Evolutionary conservation across 2,888 invertebrate species (phyloP).

Genomic region (Aporophyla nigra): DNA sequence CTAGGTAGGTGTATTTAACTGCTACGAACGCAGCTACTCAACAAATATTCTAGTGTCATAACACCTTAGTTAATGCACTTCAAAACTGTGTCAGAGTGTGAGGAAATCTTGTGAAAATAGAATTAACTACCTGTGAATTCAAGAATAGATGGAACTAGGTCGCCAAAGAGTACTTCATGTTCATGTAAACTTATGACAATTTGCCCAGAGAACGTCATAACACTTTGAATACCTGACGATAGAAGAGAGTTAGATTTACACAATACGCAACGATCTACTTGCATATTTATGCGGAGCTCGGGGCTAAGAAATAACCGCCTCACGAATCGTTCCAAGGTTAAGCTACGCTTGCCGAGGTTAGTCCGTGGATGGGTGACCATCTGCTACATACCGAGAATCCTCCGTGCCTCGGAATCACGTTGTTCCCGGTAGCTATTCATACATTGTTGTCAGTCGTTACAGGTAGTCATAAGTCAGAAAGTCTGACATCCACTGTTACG

Average conservation of each 20-base stretch:
- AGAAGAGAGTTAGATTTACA: not conserved
- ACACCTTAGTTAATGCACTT: slow-evolving; percentile 46
- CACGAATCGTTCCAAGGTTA: too few relatives aligned
- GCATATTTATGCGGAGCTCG: not conserved
- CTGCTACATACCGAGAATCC: too few relatives aligned
- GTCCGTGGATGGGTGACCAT: too few relatives aligned
- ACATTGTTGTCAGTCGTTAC: too few relatives aligned
- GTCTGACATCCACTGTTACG: too few relatives aligned
- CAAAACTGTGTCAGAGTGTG: slow-evolving; percentile 80
- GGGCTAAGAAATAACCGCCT: too few relatives aligned
- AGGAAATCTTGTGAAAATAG: slow-evolving; percentile 81
- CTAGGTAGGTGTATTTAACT: slow-evolving; percentile 28
- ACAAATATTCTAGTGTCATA: slow-evolving; percentile 22
- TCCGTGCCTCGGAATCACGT: too few relatives aligned
- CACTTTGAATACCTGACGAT: not conserved
- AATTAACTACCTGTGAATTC: slow-evolving; percentile 77
- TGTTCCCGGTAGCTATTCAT: too few relatives aligned
- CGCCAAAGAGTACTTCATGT: slow-evolving; percentile 54
- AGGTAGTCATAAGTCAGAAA: too few relatives aligned
- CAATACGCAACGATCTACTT: not conserved
- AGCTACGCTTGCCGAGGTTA: too few relatives aligned
- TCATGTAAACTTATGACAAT: slow-evolving; percentile 30
- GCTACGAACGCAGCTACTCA: not conserved
- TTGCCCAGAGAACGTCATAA: slow-evolving; percentile 5
- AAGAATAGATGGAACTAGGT: slow-evolving; percentile 78